phyloP scores from a whole-genome alignment of 2,888 invertebrate genomes.

The Chelonus formosanus region DNA sequence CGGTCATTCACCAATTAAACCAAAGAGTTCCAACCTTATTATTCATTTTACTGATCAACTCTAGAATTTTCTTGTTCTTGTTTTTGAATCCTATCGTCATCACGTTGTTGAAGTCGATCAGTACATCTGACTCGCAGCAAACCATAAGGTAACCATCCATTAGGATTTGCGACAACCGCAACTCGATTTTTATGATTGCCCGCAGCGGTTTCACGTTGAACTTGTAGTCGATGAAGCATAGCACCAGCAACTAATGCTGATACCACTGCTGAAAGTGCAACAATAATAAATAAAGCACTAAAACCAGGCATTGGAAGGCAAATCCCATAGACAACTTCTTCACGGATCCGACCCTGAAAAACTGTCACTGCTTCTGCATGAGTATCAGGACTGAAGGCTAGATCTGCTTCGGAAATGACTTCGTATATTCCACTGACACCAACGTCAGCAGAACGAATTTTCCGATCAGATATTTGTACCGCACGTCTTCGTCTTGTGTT shows the following conservation, averaged over 20 bases:
- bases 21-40: conserved; percentile 47
- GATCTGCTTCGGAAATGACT: conserved; percentile 90
- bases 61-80: conserved; percentile 45
- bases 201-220: conserved; percentile 75
- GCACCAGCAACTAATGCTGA: conserved; percentile 88
- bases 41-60: conserved; percentile 34
- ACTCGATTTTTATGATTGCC: conserved; percentile 52
- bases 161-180: conserved; percentile 47
- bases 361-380: conserved; percentile 85
- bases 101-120: conserved; percentile 47
- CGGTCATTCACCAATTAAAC: no score
- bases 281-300: conserved; percentile 86
- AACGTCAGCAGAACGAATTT: conserved; percentile 84
- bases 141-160: conserved; percentile 60
- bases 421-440: conserved; percentile 91
- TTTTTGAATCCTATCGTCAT: conserved; percentile 46
- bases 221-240: conserved; percentile 79
- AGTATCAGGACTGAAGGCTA: conserved; percentile 86
- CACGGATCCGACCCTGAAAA: conserved; percentile 86
- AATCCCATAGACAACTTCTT: conserved; percentile 91
- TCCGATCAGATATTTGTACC: conserved; percentile 74
- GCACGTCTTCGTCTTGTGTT: conserved; percentile 71
- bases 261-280: conserved; percentile 86
- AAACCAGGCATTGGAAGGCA: conserved; percentile 91
- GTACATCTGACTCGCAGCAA: conserved; percentile 57